Percentiles rank a stretch among this genome's conserved stretches.
Evolutionary conservation across 2,797 vertebrate species (phyloP).

Genomic region (Chaenodraco wilsoni): DNA sequence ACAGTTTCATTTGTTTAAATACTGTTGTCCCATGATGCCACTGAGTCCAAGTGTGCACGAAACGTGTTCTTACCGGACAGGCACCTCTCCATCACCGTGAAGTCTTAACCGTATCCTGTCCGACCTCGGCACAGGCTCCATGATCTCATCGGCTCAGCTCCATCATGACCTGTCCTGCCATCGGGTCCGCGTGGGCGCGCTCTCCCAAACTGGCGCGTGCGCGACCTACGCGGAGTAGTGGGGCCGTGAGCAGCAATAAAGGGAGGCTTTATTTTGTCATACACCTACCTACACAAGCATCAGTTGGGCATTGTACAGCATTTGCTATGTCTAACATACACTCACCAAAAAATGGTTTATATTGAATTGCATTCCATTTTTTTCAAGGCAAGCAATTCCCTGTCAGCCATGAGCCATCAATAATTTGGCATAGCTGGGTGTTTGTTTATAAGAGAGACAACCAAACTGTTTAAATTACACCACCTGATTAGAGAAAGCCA

Average conservation of each 20-base stretch:
- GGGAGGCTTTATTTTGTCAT: not conserved
- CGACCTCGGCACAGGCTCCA: slow-evolving; percentile 61
- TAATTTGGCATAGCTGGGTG: not conserved
- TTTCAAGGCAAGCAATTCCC: not conserved
- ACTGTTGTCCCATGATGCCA: slow-evolving; percentile 7
- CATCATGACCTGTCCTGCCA: slow-evolving; percentile 70
- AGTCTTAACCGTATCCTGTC: slow-evolving; percentile 38
- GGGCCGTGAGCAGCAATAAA: slow-evolving; percentile 33
- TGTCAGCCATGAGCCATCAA: not conserved
- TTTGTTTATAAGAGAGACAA: not conserved
- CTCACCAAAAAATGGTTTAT: not conserved
- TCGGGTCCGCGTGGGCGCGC: slow-evolving; percentile 72
- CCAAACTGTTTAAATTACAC: not conserved
- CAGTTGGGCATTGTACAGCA: not conserved
- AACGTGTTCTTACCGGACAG: slow-evolving; percentile 51
- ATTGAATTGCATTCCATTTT: not conserved
- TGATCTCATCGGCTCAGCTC: slow-evolving; percentile 72
- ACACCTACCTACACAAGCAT: slow-evolving; percentile 25
- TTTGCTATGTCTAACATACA: not conserved
- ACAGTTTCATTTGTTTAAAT: slow-evolving; percentile 42
- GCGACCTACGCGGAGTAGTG: slow-evolving; percentile 36
- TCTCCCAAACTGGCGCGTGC: slow-evolving; percentile 63
- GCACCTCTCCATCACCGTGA: slow-evolving; percentile 66
- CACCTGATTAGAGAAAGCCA: slow-evolving; percentile 1
- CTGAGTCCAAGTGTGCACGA: slow-evolving; percentile 40